These are phyloP conservation scores for Pluvialis apricaria DNA, from an alignment of 2,113 vertebrate species.

Conservation along the genomic window DNA sequence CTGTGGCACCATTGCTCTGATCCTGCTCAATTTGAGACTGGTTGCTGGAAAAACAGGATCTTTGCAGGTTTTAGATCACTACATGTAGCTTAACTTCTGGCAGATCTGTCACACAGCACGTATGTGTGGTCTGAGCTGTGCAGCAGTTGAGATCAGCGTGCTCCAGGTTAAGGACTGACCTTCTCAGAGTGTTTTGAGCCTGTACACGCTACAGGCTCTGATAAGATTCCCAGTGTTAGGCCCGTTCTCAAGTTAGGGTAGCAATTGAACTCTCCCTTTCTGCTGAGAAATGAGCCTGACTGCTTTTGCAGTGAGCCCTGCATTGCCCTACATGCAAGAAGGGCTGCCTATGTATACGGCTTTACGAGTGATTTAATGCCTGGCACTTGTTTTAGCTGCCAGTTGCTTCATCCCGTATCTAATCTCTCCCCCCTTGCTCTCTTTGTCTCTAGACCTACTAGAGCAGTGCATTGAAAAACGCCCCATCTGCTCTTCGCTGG, in stretches of 20 bases:
- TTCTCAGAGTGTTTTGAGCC: background rate
- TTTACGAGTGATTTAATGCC: background rate
- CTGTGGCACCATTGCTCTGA: background rate
- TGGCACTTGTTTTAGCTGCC: background rate
- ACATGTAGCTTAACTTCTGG: background rate
- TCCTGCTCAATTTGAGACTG: background rate
- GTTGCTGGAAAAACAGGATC: background rate
- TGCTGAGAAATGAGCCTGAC: background rate
- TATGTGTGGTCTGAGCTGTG: background rate
- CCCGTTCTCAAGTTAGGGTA: background rate
- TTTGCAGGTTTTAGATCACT: background rate
- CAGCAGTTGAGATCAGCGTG: background rate
- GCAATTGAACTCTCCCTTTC: background rate
- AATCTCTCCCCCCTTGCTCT: background rate
- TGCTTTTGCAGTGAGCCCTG: background rate
- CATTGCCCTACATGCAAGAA: fast-evolving
- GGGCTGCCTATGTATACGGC: background rate
- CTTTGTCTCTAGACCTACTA: conserved; percentile 71
- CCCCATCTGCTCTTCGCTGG: conserved; percentile 86
- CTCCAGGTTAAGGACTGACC: background rate
- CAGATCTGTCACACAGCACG: background rate
- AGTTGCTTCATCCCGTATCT: background rate
- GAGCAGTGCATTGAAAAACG: conserved; percentile 74
- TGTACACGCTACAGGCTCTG: background rate
- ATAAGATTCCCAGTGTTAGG: background rate